These are phyloP conservation scores for Mycteria americana DNA, from an alignment of 2,797 vertebrate genomes.

Conservation along the genomic window DNA sequence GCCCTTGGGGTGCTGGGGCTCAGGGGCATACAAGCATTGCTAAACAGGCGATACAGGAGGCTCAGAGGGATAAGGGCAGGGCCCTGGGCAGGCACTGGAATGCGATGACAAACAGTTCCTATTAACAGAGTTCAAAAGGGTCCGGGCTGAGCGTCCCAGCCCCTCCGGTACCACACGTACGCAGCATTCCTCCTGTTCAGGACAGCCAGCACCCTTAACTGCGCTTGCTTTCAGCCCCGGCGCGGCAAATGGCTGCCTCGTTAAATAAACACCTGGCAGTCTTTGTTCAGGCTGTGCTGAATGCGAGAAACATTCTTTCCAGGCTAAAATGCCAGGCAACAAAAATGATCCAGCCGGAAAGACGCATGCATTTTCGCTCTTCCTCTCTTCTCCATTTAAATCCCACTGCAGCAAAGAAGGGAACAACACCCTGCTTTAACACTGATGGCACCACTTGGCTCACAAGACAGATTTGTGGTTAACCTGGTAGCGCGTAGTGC, in stretches of 20 bases:
- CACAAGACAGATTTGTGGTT: background rate
- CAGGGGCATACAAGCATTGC: background rate
- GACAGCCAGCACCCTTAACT: background rate
- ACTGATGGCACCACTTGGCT: background rate
- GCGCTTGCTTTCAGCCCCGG: background rate
- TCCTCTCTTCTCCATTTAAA: background rate
- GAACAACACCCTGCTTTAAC: background rate
- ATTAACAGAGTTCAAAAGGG: slow-evolving; percentile 10
- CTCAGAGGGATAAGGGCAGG: background rate
- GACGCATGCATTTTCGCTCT: background rate
- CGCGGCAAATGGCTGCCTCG: background rate
- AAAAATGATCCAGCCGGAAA: background rate
- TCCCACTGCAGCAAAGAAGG: background rate
- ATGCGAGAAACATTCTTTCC: background rate
- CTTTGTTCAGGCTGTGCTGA: background rate
- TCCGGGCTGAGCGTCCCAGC: background rate
- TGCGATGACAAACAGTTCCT: background rate
- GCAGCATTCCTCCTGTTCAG: background rate
- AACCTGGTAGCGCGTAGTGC: no score
- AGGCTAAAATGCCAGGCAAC: background rate
- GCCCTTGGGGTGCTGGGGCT: background rate
- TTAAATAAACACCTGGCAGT: background rate
- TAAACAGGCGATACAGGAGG: background rate
- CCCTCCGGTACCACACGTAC: slow-evolving; percentile 24
- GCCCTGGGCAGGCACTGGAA: background rate